Evolutionary conservation across 1,140 invertebrate genomes (phyloP).

Genomic region (Microplitis demolitor): DNA sequence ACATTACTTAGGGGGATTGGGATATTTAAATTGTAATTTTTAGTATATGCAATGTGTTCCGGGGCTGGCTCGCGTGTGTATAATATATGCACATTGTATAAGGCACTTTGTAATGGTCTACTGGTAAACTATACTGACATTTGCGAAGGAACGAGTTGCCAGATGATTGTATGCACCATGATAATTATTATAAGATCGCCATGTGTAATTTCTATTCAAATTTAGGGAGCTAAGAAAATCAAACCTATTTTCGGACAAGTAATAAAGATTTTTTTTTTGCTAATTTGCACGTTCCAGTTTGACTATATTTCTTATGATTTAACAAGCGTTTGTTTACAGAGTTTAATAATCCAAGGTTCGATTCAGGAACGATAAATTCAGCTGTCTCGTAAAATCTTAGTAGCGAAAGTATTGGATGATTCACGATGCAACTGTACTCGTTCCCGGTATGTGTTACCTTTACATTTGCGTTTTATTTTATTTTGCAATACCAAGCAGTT

Average conservation of each 20-base stretch:
- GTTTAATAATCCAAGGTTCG: slow-evolving; percentile 49
- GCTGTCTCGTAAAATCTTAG: slow-evolving; percentile 48
- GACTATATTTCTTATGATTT: slow-evolving; percentile 18
- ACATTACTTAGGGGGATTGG: slow-evolving; percentile 39
- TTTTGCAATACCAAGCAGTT: background rate
- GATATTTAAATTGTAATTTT: slow-evolving; percentile 62
- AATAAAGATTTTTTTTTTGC: background rate
- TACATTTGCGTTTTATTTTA: background rate
- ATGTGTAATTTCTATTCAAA: background rate
- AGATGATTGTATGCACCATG: background rate
- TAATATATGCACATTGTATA: slow-evolving; percentile 59
- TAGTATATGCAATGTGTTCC: slow-evolving; percentile 41
- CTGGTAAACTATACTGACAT: slow-evolving; percentile 19
- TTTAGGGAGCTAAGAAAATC: background rate
- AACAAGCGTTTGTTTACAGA: slow-evolving; percentile 45
- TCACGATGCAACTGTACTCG: slow-evolving; percentile 6
- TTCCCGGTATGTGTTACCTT: background rate
- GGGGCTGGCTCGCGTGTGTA: slow-evolving; percentile 50
- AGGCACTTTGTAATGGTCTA: slow-evolving; percentile 40
- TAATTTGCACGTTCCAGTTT: background rate
- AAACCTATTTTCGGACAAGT: too few relatives aligned
- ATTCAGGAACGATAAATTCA: slow-evolving; percentile 45
- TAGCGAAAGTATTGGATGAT: slow-evolving; percentile 20
- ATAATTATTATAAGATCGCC: background rate
- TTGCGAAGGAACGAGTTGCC: slow-evolving; percentile 3